Conservation (phyloP, 2,797 vertebrate genomes). For the Rhabdophis nuchalis region DNA sequence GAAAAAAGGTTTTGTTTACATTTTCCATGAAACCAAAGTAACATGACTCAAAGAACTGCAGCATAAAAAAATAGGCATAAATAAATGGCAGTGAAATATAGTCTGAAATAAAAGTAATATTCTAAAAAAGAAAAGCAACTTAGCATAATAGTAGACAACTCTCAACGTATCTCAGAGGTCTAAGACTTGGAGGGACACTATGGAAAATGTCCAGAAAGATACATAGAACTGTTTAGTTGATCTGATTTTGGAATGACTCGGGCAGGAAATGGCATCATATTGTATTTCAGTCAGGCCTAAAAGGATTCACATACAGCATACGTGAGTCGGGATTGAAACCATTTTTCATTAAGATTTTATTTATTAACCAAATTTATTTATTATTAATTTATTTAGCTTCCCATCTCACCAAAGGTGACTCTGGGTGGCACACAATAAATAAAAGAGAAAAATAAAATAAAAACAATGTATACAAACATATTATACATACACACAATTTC, state of each 20-base stretch:
- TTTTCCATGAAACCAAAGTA: constrained; percentile 61
- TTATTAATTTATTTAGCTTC: not conserved
- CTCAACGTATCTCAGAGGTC: accelerated
- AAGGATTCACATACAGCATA: not conserved
- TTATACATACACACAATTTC: not conserved
- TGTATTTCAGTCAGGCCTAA: not conserved
- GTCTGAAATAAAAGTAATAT: constrained; percentile 53
- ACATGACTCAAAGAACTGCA: constrained; percentile 60
- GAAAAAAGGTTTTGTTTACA: constrained; percentile 53
- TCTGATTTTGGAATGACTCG: not conserved
- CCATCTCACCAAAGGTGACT: not conserved
- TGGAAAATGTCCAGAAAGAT: not conserved
- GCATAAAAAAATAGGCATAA: constrained; percentile 64
- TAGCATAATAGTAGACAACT: not conserved
- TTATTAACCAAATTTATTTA: not conserved
- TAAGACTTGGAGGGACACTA: not conserved
- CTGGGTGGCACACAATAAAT: not conserved
- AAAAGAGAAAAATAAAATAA: not conserved
- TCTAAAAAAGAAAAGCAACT: not conserved
- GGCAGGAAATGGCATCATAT: not conserved
- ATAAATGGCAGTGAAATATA: constrained; percentile 60
- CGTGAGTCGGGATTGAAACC: no score
- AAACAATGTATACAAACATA: not conserved
- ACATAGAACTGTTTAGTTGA: not conserved
- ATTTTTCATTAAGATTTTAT: not conserved